Conservation (phyloP, 2,797 vertebrate species). For the Sardinella longiceps region DNA sequence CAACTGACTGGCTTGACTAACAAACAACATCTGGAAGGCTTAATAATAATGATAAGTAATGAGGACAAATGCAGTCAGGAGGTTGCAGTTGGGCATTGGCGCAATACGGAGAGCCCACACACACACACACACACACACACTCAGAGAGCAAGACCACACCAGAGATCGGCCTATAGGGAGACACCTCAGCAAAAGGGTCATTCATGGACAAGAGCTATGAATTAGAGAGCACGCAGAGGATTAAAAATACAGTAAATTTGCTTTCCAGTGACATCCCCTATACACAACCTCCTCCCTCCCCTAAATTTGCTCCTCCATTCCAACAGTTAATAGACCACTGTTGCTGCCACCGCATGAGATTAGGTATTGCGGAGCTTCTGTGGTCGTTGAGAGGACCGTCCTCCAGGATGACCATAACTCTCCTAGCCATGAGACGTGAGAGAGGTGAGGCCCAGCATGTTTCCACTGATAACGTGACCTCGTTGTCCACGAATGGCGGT, state of each 20-base stretch:
- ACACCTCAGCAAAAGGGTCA: too few species aligned
- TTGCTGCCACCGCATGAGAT: too few species aligned
- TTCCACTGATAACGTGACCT: neutral
- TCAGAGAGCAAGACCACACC: neutral
- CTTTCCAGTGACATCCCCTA: neutral
- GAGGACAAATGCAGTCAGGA: neutral
- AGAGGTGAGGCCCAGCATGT: neutral
- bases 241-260: neutral
- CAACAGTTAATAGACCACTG: too few species aligned
- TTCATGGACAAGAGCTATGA: too few species aligned
- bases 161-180: neutral
- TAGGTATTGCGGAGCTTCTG: neutral
- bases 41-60: neutral
- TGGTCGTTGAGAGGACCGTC: neutral
- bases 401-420: neutral
- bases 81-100: neutral
- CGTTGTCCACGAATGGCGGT: neutral
- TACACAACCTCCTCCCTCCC: too few species aligned
- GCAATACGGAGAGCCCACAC: neutral
- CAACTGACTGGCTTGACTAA: neutral
- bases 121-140: too few species aligned
- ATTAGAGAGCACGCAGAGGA: neutral
- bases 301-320: too few species aligned
- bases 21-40: neutral
- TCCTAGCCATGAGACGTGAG: neutral